A percentile compares a stretch with the other conserved stretches of the same genome.
These are phyloP conservation scores for Tyrophagus putrescentiae DNA, from an alignment of 1,140 invertebrate species.

Conservation along the genomic window DNA sequence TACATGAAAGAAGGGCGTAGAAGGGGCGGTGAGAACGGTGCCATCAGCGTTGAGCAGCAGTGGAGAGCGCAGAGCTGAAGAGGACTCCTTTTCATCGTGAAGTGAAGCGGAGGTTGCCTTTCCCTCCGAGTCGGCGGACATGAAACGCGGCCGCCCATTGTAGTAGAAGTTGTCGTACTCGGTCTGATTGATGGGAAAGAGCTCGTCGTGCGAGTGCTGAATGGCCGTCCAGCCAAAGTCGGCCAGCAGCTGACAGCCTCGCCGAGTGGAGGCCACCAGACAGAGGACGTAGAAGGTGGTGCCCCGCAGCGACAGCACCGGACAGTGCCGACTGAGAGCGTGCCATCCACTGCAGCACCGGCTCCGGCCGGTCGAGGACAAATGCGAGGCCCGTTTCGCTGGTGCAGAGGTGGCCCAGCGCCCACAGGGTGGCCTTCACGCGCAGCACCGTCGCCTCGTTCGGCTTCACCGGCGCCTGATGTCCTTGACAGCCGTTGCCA, in stretches of 20 bases:
- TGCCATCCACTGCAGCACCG: slow-evolving; percentile 45
- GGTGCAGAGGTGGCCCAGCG: slow-evolving; percentile 62
- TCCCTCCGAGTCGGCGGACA: no score
- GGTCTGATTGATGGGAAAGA: slow-evolving; percentile 59
- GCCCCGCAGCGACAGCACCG: slow-evolving; percentile 65
- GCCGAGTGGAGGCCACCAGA: slow-evolving; percentile 59
- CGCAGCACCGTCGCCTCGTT: slow-evolving; percentile 32
- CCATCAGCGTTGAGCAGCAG: no score
- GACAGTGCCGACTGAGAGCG: slow-evolving; percentile 54
- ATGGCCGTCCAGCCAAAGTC: slow-evolving; percentile 67
- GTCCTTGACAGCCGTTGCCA: slow-evolving; percentile 23
- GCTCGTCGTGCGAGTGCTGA: slow-evolving; percentile 59
- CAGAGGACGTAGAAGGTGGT: slow-evolving; percentile 75
- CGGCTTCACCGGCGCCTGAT: slow-evolving; percentile 30
- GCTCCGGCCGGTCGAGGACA: slow-evolving; percentile 41
- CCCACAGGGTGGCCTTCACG: slow-evolving; percentile 78
- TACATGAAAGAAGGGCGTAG: no score
- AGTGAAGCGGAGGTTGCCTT: no score
- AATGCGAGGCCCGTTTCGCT: slow-evolving; percentile 54
- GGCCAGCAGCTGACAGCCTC: slow-evolving; percentile 57
- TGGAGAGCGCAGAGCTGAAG: no score
- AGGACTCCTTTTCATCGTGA: no score
- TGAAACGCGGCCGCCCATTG: neutral
- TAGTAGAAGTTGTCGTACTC: slow-evolving; percentile 25
- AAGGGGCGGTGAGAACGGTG: no score